Evolutionary conservation across 2,888 invertebrate genomes (phyloP), one percentile per base, ranked within the genome.

Genomic region (Empis livida): DNA sequence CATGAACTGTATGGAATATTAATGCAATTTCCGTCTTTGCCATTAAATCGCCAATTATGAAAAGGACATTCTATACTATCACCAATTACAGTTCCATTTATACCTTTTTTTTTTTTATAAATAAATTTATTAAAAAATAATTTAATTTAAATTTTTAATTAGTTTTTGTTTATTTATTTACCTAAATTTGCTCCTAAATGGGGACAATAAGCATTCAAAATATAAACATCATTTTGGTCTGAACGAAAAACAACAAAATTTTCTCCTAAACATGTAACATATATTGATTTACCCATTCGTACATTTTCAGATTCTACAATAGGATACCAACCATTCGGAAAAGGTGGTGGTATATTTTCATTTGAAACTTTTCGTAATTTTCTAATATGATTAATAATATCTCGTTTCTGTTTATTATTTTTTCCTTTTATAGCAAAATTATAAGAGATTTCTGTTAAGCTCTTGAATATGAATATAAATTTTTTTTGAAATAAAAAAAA

Each of bases 301-400:
- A 91, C 59, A 1, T 77, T 71, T 8, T 71, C 66, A 4, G 83
- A 82, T 61, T 91, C 90, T 0, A 80, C 68, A 2, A 92, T 62
- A 0, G 78, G 80, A 57, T 84, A 91, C 93, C 93, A 93, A 0
- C 92, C 92, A 60, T 93, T 92, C 0, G 92, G 92, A 62, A 77
- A 92, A 0, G 88, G 85, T 0, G 91, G 91, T 0, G 90, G 91
- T 3, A 20, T 20, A 17, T 15, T 39, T 23, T 20, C 20, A 10
- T 20, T 41, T n/a, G 23, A 86, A 8, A 78, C 67, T 47, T 74
- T 73, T 9, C 83, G 68, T 1, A 74, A 59, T 1, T 64, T 67
- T 51, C 77, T 72, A 0, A 76, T 64, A 1, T 77, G 65, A 10
- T 71, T 64, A 20, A 77, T 35, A 9, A 27, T 9, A 41, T 41